Percentiles rank a stretch among this genome's conserved stretches.
Conservation (phyloP, 1,140 invertebrate genomes). For the Drosophila aff. region DNA sequence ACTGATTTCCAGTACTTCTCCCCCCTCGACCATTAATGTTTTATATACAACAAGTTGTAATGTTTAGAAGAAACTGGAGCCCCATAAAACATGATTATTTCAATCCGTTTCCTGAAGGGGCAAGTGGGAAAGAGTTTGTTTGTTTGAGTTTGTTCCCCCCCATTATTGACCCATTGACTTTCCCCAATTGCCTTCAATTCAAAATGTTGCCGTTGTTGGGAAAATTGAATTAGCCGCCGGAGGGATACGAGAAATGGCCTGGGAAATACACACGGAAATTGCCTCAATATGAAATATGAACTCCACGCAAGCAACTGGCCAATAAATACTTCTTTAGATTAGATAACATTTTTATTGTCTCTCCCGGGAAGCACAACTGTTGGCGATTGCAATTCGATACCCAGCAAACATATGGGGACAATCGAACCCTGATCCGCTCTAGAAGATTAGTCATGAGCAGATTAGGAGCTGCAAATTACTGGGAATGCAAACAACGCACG, state of each 20-base stretch:
- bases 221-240: constrained; percentile 60
- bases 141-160: constrained; percentile 13
- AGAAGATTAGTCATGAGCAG: constrained; percentile 31
- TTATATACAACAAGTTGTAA: constrained; percentile 2
- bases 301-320: constrained; percentile 15
- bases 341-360: constrained; percentile 28
- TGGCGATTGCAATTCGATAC: constrained; percentile 52
- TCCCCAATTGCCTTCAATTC: constrained; percentile 68
- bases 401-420: constrained; percentile 22
- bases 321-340: constrained; percentile 43
- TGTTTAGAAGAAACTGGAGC: constrained; percentile 10
- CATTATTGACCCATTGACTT: constrained; percentile 62
- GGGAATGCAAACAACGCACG: constrained; percentile 41
- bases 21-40: constrained; percentile 1
- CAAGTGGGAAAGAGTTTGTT: constrained; percentile 1
- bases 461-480: constrained; percentile 16
- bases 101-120: not conserved
- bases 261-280: constrained; percentile 16
- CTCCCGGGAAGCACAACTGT: constrained; percentile 25
- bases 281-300: constrained; percentile 25
- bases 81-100: constrained; percentile 14
- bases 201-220: constrained; percentile 15
- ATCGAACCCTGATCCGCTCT: constrained; percentile 4
- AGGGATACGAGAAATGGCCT: not conserved
- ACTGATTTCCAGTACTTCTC: constrained; percentile 5